A percentile compares a stretch with the other conserved stretches of the same genome.
Evolutionary conservation across 2,113 vertebrate species (phyloP).

Genomic region (Caretta caretta): DNA sequence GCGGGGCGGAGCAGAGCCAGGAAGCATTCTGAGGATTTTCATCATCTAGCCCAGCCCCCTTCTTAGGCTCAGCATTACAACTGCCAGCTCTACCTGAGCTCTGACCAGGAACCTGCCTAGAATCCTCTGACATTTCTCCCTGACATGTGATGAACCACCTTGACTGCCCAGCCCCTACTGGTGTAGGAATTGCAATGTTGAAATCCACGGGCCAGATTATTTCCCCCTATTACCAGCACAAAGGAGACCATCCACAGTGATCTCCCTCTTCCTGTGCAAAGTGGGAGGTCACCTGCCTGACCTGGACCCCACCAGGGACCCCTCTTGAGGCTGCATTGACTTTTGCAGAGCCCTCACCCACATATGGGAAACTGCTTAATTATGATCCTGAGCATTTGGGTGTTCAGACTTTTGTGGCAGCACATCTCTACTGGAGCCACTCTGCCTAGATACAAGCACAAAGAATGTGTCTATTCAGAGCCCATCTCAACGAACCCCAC

Average conservation of each 20-base stretch:
- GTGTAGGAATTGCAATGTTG: background rate
- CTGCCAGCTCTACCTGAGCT: background rate
- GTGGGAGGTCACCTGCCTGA: background rate
- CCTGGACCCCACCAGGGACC: background rate
- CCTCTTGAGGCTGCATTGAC: background rate
- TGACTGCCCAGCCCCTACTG: background rate
- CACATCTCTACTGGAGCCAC: no score
- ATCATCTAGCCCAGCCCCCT: background rate
- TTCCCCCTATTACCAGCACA: background rate
- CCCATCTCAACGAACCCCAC: background rate
- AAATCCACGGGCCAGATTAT: background rate
- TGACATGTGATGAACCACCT: background rate
- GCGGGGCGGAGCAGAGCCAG: background rate
- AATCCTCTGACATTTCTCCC: background rate
- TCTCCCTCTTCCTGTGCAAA: background rate
- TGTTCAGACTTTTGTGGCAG: background rate
- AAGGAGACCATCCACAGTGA: background rate
- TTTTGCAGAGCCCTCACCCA: fast-evolving
- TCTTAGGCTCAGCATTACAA: background rate
- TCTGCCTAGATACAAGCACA: background rate
- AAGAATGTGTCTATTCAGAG: background rate
- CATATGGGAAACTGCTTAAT: background rate
- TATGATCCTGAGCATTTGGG: background rate
- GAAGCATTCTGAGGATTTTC: background rate
- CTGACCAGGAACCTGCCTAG: background rate